Conservation (phyloP, 2,797 vertebrate genomes). For the Tenualosa ilisha region DNA sequence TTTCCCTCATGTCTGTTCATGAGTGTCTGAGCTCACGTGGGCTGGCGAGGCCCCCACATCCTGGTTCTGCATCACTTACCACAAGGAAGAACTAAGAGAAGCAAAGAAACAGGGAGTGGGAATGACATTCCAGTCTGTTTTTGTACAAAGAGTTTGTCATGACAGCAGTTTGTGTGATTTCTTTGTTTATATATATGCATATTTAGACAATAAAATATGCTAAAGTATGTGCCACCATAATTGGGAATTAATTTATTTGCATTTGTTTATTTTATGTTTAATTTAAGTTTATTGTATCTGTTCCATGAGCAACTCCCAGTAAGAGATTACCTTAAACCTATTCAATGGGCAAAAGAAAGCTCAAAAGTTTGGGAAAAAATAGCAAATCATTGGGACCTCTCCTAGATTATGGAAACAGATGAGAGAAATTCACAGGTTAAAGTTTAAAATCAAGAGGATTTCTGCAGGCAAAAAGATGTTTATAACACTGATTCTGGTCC, state of each 20-base stretch:
- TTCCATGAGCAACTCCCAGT: background rate
- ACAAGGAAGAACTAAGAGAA: background rate
- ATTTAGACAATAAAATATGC: background rate
- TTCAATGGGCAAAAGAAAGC: no score
- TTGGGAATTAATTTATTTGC: background rate
- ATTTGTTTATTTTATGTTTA: no score
- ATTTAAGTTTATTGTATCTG: no score
- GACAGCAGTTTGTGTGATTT: background rate
- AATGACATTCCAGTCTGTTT: background rate
- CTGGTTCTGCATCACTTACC: conserved; percentile 8
- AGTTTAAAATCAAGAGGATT: background rate
- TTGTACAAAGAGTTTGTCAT: background rate
- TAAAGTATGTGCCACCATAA: background rate
- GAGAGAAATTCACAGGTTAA: background rate
- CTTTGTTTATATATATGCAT: background rate
- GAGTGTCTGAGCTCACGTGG: conserved; percentile 37
- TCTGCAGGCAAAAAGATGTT: background rate
- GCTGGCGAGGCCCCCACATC: conserved; percentile 46
- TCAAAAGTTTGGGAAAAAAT: background rate
- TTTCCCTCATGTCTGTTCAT: conserved; percentile 7
- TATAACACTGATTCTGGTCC: background rate
- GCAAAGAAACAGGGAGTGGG: background rate
- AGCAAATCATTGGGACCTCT: no score
- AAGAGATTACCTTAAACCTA: no score
- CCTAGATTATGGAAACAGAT: background rate